Evolutionary conservation across 1,140 invertebrate species (phyloP).

Genomic region (Aphelenchoides avenae): DNA sequence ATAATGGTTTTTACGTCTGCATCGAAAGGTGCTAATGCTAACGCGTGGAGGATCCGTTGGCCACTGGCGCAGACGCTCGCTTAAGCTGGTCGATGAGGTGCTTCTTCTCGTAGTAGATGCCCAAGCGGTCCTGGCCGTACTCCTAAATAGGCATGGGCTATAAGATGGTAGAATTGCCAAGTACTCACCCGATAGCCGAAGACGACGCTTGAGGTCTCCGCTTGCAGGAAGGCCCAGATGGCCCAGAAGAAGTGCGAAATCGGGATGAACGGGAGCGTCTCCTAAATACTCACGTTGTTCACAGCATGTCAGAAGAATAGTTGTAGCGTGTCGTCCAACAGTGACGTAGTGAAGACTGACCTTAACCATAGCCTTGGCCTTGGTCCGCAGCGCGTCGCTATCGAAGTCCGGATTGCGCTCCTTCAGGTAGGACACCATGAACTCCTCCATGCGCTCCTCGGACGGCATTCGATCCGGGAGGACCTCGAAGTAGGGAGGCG

Average conservation of each 20-base stretch:
- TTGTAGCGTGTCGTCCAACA: constrained; percentile 14
- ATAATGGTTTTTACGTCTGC: too few species aligned
- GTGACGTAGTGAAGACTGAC: too few species aligned
- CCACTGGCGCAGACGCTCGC: too few species aligned
- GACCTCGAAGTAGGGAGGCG: constrained; percentile 44
- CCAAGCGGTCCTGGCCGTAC: constrained; percentile 35
- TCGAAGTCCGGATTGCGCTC: constrained; percentile 15
- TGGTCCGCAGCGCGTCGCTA: not conserved
- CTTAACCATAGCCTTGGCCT: constrained; percentile 11
- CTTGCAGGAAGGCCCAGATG: constrained; percentile 44
- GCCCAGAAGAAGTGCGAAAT: constrained; percentile 50
- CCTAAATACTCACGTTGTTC: too few species aligned
- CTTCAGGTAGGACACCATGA: constrained; percentile 41
- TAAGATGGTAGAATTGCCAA: constrained; percentile 7
- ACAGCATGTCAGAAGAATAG: constrained; percentile 25
- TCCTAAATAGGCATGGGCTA: constrained; percentile 10
- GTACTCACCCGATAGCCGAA: constrained; percentile 29
- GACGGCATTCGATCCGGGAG: constrained; percentile 32
- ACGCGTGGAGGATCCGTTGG: too few species aligned
- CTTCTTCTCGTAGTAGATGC: constrained; percentile 35
- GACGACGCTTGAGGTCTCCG: constrained; percentile 22
- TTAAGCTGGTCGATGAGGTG: constrained; percentile 11
- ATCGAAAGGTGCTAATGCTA: too few species aligned
- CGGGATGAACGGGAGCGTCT: constrained; percentile 44
- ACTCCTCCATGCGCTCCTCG: constrained; percentile 31